phyloP scores from a whole-genome alignment of 2,888 invertebrate species.

The Tetragonula carbonaria region DNA sequence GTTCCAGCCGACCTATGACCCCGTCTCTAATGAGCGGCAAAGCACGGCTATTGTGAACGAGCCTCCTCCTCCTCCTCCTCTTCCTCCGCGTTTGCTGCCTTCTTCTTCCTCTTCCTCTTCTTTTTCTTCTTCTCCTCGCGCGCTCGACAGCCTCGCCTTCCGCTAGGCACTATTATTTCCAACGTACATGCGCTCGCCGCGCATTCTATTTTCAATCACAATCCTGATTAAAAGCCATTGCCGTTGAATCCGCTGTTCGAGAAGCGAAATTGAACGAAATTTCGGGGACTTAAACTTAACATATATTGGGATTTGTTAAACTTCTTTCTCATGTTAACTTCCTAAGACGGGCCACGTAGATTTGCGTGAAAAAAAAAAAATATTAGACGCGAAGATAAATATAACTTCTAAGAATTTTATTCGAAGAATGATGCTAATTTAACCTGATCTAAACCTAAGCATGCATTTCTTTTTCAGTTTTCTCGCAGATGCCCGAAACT shows the following conservation, averaged over 20 bases:
- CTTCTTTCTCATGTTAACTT: no score
- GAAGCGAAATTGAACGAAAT: background rate
- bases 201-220: background rate
- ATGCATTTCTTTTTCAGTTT: no score
- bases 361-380: no score
- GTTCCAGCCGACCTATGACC: constrained; percentile 77
- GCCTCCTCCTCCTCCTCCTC: constrained; percentile 43
- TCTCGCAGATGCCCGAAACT: no score
- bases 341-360: no score
- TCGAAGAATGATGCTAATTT: no score
- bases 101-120: background rate
- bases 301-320: no score
- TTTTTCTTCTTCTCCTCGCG: constrained; percentile 37
- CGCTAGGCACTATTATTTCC: constrained; percentile 47
- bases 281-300: no score
- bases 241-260: background rate
- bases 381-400: no score
- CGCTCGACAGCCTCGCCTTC: constrained; percentile 41
- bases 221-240: background rate
- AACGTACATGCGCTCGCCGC: background rate
- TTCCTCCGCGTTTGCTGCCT: constrained; percentile 23
- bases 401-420: no score
- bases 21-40: constrained; percentile 79
- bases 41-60: constrained; percentile 78
- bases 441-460: no score